A percentile compares a stretch with the other conserved stretches of the same genome.
Conservation (phyloP, 2,113 vertebrate genomes). For the Erythrocercus mccallii region DNA sequence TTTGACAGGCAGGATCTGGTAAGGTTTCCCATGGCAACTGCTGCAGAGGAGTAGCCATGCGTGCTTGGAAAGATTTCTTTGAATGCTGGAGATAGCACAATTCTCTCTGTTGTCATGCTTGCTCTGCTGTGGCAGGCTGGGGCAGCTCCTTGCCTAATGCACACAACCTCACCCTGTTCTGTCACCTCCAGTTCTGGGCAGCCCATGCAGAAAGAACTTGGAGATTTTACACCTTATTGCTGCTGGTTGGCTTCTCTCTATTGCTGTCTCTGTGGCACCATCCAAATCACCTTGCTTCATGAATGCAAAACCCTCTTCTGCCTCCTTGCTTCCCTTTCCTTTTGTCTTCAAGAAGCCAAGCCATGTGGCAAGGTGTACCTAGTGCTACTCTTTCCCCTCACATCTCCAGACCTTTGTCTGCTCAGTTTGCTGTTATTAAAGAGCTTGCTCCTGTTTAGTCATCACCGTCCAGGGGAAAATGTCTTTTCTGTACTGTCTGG, state of each 20-base stretch:
- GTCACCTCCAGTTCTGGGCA: neutral
- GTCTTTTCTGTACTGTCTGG: neutral
- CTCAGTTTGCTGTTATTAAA: neutral
- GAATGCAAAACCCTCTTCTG: neutral
- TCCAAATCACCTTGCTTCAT: neutral
- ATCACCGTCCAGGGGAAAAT: neutral
- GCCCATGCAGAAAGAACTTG: neutral
- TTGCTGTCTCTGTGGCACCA: neutral
- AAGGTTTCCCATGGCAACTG: slow-evolving; percentile 44
- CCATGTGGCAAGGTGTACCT: neutral
- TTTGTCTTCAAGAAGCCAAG: neutral
- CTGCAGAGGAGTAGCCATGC: neutral
- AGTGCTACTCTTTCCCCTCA: neutral
- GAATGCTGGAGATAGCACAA: neutral
- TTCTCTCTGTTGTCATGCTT: neutral
- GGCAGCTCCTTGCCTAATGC: neutral
- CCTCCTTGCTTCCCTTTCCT: neutral
- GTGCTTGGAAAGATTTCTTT: neutral
- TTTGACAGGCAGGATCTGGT: neutral
- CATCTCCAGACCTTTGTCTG: neutral
- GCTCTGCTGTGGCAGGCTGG: neutral
- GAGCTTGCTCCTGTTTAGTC: neutral
- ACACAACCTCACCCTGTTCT: neutral
- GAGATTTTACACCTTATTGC: neutral
- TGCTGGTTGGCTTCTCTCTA: neutral